These are phyloP conservation scores for Whitmania pigra DNA, from an alignment of 1,140 invertebrate genomes.

Conservation along the genomic window DNA sequence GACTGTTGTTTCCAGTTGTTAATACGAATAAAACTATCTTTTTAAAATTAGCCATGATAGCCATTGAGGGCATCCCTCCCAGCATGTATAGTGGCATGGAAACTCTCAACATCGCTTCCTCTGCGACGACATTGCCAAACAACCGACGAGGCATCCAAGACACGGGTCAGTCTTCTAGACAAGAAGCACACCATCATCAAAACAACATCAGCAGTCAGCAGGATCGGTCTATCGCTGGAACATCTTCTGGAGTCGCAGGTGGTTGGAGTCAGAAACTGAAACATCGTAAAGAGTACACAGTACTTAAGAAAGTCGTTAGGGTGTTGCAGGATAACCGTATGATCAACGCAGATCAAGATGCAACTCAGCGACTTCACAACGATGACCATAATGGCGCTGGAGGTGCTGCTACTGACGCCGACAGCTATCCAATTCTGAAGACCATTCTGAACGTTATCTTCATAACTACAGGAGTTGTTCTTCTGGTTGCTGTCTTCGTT, in stretches of 20 bases:
- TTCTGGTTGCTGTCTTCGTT: slow-evolving; percentile 21
- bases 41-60: slow-evolving; percentile 10
- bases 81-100: slow-evolving; percentile 17
- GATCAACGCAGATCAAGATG: slow-evolving; percentile 12
- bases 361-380: slow-evolving; percentile 13
- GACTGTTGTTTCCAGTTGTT: too few relatives aligned
- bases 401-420: slow-evolving; percentile 1
- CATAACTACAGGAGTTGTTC: slow-evolving; percentile 18
- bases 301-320: slow-evolving; percentile 16
- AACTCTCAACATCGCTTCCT: background rate
- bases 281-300: slow-evolving; percentile 13
- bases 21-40: too few relatives aligned
- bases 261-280: slow-evolving; percentile 16
- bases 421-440: slow-evolving; percentile 23
- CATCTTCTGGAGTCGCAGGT: slow-evolving; percentile 9
- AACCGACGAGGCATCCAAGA: background rate
- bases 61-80: slow-evolving; percentile 15
- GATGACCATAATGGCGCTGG: background rate
- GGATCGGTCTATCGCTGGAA: background rate
- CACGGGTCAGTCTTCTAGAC: background rate
- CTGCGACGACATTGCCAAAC: background rate
- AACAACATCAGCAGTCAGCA: background rate
- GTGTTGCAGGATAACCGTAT: slow-evolving; percentile 22
- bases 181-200: background rate
- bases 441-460: slow-evolving; percentile 24